Evolutionary conservation across 2,888 invertebrate genomes (phyloP).

Genomic region (Cephus nigrinus): DNA sequence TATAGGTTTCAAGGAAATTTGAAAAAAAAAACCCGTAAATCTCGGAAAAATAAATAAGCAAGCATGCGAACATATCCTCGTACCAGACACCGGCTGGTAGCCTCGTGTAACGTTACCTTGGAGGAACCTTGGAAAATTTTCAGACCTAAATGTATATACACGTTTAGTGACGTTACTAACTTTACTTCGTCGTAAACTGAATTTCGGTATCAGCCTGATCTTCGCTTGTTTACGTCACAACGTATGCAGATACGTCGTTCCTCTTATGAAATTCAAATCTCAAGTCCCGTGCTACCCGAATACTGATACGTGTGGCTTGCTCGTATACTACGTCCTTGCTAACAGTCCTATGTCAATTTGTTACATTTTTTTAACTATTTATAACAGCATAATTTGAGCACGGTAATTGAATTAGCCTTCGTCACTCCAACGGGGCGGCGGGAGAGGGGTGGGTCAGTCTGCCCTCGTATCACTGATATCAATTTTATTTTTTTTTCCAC

Average conservation of each 20-base stretch:
- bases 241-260: background rate
- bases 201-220: background rate
- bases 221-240: background rate
- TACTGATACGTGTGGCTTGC: background rate
- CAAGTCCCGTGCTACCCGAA: background rate
- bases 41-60: background rate
- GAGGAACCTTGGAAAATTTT: background rate
- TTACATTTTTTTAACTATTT: slow-evolving; percentile 13
- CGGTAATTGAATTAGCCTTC: slow-evolving; percentile 42
- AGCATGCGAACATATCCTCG: background rate
- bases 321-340: background rate
- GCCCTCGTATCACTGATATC: background rate
- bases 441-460: background rate
- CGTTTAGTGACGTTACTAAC: background rate
- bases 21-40: background rate
- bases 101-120: background rate
- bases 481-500: background rate
- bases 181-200: background rate
- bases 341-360: slow-evolving; percentile 2
- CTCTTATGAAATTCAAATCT: background rate
- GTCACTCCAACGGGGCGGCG: background rate
- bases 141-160: background rate
- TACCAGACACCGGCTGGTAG: background rate
- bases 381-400: slow-evolving; percentile 28
- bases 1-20: background rate